Conservation (phyloP, 2,888 invertebrate genomes). For the Stenodema calcarata region DNA sequence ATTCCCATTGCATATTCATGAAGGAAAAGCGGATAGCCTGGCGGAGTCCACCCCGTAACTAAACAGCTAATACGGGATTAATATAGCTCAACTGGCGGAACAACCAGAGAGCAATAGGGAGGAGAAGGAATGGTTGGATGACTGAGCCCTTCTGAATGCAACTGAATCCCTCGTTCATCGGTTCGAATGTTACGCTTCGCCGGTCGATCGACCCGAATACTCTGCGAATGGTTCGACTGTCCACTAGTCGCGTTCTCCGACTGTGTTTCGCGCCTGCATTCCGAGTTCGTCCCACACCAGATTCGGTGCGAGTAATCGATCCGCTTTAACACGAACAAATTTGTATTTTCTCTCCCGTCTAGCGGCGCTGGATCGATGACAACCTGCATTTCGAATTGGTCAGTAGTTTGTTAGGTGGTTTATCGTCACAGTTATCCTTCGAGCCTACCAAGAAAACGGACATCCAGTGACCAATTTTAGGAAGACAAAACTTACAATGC, state of each 20-base stretch:
- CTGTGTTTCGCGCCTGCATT: background rate
- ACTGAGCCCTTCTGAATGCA: background rate
- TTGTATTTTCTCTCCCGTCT: too few species aligned
- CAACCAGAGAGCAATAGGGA: background rate
- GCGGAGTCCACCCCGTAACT: slow-evolving; percentile 31
- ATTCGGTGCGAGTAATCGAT: background rate
- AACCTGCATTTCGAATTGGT: too few species aligned
- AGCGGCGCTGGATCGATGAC: too few species aligned
- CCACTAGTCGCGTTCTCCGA: background rate
- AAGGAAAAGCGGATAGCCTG: slow-evolving; percentile 32
- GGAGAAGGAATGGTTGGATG: background rate
- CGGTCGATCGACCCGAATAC: background rate
- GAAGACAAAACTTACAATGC: too few species aligned
- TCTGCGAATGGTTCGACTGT: background rate
- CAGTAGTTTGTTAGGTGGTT: too few species aligned
- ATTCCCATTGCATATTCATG: slow-evolving; percentile 35
- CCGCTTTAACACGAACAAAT: background rate
- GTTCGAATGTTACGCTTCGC: background rate
- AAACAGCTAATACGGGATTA: slow-evolving; percentile 39
- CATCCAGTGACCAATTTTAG: too few species aligned
- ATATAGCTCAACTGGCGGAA: slow-evolving; percentile 31
- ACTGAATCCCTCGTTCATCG: background rate
- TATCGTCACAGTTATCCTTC: too few species aligned
- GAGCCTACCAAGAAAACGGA: too few species aligned
- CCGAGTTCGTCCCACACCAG: background rate